phyloP scores from a whole-genome alignment of 2,888 invertebrate genomes.

The Acanthopleura granulata region DNA sequence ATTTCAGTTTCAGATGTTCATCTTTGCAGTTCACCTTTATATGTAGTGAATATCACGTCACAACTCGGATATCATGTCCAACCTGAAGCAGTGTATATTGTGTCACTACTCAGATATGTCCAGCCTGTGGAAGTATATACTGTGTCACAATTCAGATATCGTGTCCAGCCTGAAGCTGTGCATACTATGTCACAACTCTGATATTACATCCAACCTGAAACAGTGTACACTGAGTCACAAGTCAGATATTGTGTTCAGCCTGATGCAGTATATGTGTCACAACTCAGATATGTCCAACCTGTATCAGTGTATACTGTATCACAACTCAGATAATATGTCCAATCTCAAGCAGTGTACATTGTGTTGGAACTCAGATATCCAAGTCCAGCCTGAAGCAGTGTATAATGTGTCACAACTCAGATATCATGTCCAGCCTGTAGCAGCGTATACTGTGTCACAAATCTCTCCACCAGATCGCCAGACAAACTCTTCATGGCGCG shows the following conservation, averaged over 20 bases:
- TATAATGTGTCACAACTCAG: background rate
- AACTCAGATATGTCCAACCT: background rate
- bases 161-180: too few species aligned
- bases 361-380: constrained; percentile 6
- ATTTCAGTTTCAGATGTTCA: too few species aligned
- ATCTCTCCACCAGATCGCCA: constrained; percentile 71
- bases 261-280: background rate
- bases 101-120: background rate
- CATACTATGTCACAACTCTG: background rate
- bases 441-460: constrained; percentile 50
- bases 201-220: constrained; percentile 40
- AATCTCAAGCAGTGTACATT: constrained; percentile 30
- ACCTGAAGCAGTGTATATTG: background rate
- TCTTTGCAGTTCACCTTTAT: too few species aligned
- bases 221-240: constrained; percentile 50
- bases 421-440: constrained; percentile 40
- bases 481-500: constrained; percentile 77
- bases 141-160: background rate
- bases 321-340: constrained; percentile 12
- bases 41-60: constrained; percentile 48
- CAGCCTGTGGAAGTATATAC: constrained; percentile 28
- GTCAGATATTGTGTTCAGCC: constrained; percentile 25
- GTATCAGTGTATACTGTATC: background rate
- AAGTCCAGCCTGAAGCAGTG: too few species aligned
- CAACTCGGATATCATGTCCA: constrained; percentile 32